phyloP scores from a whole-genome alignment of 1,140 invertebrate species.

The Aphelinus atriplicis region DNA sequence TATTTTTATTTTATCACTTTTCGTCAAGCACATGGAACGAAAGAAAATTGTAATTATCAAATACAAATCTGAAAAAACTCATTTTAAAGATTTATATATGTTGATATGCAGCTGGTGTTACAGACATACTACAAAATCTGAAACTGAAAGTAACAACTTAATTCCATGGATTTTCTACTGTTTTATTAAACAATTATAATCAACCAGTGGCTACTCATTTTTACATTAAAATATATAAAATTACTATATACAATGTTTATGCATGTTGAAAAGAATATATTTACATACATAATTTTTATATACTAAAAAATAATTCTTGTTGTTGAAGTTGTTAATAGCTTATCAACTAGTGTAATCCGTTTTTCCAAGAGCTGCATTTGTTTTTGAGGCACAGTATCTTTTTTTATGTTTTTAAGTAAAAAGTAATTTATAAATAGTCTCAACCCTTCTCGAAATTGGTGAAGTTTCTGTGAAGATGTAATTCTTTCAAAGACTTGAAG shows the following conservation, averaged over 20 bases:
- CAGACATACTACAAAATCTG: too few relatives aligned
- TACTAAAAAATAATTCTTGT: conserved; percentile 24
- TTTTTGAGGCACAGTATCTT: conserved; percentile 62
- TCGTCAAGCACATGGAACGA: too few relatives aligned
- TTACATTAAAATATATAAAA: too few relatives aligned
- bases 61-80: too few relatives aligned
- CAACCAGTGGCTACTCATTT: too few relatives aligned
- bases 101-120: too few relatives aligned
- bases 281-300: neutral
- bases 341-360: conserved; percentile 68
- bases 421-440: conserved; percentile 84
- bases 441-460: conserved; percentile 79
- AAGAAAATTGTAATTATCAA: too few relatives aligned
- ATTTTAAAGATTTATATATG: too few relatives aligned
- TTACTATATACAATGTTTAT: neutral
- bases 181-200: too few relatives aligned
- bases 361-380: conserved; percentile 67
- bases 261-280: neutral
- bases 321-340: conserved; percentile 62
- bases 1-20: too few relatives aligned
- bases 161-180: too few relatives aligned
- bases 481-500: conserved; percentile 75
- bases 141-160: too few relatives aligned
- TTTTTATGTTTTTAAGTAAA: conserved; percentile 73
- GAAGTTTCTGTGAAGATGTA: conserved; percentile 73